Base-by-base conservation (phyloP, 1,140 invertebrate genomes). In the Bombus impatiens region DNA sequence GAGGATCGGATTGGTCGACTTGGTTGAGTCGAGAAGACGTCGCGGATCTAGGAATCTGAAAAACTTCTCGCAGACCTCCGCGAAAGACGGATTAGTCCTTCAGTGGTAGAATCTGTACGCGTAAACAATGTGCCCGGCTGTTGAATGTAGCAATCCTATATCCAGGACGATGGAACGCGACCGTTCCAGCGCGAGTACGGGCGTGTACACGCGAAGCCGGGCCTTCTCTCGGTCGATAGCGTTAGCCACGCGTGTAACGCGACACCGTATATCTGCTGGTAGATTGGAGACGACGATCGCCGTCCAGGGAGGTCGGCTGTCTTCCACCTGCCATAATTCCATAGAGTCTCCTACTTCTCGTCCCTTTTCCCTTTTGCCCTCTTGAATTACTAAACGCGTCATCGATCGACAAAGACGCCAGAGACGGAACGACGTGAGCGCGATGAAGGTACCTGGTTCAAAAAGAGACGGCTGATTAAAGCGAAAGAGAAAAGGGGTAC, bases 291-390 rank as follows among this genome's bases (percentile, higher is more conserved):
- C 90, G 89, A 86, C 90, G 90, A 91, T 89, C 88, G 87, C 82
- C 89, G 84, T 72, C 84, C 92, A 88, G 93, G 94, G 92, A 94
- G 93, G 93, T 94, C 94, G 93, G 81, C 82, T 90, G 91, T 94
- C 94, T 94, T 94, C 93, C 94, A 95, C 92, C 93, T 94, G 94
- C 92, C 94, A 94, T 92, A 88, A 91, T 87, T 90, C 90, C 87
- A 82, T 87, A 89, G 88, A 88, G 82, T 86, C 89, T 80, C 72
- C 72, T 77, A n/a, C 84, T 80, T 74, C 18, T 22, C 57, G 77
- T 71, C 81, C 78, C 85, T 89, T 86, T 91, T 91, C 78, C 78
- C 62, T 87, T 82, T 67, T 13, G 76, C 67, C 80, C 84, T 82
- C 89, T 90, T 90, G 81, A 88, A 86, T 90, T 90, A 86, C 88